A percentile compares a stretch with the other conserved stretches of the same genome.
Evolutionary conservation across 2,113 vertebrate species (phyloP).

Genomic region (Ursus arctos): DNA sequence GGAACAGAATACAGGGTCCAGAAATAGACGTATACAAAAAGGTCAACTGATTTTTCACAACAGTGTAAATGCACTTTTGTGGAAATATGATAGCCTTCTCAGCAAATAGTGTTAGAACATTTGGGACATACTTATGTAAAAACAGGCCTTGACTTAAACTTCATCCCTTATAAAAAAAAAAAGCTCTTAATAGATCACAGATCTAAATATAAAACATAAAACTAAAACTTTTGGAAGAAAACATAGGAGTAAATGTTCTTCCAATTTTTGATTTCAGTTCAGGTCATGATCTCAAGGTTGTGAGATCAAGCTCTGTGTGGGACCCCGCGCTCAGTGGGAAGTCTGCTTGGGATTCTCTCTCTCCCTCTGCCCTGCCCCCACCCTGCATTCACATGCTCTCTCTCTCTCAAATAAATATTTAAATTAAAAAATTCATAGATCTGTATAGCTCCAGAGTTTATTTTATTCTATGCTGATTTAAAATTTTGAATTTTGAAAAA

Average conservation of each 20-base stretch:
- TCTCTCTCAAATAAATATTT: not conserved
- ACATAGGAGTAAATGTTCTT: not conserved
- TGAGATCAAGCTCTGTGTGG: not conserved
- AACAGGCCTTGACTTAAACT: not conserved
- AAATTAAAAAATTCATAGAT: not conserved
- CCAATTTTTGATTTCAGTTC: not conserved
- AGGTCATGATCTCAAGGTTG: not conserved
- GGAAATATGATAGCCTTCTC: not conserved
- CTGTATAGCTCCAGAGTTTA: not conserved
- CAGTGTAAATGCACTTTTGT: not conserved
- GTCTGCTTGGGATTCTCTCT: not conserved
- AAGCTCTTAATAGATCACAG: not conserved
- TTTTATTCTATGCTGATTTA: not conserved
- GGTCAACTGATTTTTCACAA: not conserved
- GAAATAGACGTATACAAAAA: not conserved
- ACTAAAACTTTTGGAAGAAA: slow-evolving; percentile 20
- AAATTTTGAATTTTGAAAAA: not conserved
- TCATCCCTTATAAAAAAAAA: not conserved
- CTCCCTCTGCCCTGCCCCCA: not conserved
- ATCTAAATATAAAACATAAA: not conserved
- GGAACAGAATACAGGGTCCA: not conserved
- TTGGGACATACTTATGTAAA: not conserved
- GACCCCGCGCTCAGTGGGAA: not conserved
- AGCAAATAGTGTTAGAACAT: not conserved
- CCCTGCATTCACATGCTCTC: not conserved